A percentile compares a stretch with the other conserved stretches of the same genome.
Conservation (phyloP, 2,888 invertebrate species). For the Pandemis corylana region DNA sequence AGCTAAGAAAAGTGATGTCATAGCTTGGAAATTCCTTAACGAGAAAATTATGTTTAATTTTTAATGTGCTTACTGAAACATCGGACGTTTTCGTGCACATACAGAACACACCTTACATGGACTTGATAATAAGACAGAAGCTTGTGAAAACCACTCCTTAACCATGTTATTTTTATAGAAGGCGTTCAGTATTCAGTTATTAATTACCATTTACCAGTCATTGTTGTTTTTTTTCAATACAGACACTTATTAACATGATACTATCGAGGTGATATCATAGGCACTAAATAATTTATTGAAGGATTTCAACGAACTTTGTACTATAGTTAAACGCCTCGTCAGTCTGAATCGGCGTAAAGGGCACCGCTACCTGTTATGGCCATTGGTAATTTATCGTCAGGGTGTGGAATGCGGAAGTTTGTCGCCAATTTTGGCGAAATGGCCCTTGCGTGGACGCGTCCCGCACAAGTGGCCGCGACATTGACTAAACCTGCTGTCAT, state of each 20-base stretch:
- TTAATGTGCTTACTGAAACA: not conserved
- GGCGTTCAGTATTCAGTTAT: not conserved
- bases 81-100: not conserved
- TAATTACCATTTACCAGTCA: not conserved
- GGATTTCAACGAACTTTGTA: not conserved
- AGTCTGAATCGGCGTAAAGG: slow-evolving; percentile 36
- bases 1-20: slow-evolving; percentile 30
- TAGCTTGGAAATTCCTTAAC: slow-evolving; percentile 13
- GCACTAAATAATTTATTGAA: not conserved
- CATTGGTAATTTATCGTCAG: slow-evolving; percentile 34
- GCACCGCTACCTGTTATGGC: slow-evolving; percentile 29
- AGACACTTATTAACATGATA: not conserved
- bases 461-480: slow-evolving; percentile 41
- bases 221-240: not conserved
- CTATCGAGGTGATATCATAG: not conserved
- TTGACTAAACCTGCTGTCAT: slow-evolving; percentile 37
- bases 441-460: slow-evolving; percentile 25
- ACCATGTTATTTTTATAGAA: slow-evolving; percentile 1
- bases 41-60: not conserved
- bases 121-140: slow-evolving; percentile 1
- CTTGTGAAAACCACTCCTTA: slow-evolving; percentile 4
- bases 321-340: not conserved
- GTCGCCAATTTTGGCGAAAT: slow-evolving; percentile 33
- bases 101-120: not conserved
- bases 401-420: slow-evolving; percentile 40